phyloP scores from a whole-genome alignment of 2,113 vertebrate genomes.

The Cinclus cinclus region DNA sequence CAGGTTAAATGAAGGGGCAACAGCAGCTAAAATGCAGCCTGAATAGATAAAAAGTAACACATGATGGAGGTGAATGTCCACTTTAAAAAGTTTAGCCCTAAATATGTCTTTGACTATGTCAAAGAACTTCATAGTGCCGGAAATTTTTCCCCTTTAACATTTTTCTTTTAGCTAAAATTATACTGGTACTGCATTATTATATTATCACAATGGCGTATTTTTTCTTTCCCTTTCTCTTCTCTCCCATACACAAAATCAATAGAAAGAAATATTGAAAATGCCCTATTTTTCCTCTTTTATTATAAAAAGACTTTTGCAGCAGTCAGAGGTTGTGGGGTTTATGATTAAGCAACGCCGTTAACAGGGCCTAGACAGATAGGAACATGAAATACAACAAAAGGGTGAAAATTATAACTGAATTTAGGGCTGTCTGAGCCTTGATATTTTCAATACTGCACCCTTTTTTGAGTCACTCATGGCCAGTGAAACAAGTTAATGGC shows the following conservation, averaged over 20 bases:
- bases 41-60: not conserved
- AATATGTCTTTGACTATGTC: not conserved
- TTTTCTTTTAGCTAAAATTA: constrained; percentile 27
- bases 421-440: not conserved
- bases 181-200: not conserved
- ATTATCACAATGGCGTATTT: not conserved
- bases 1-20: not conserved
- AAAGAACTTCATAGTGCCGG: not conserved
- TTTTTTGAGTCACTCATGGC: not conserved
- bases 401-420: not conserved
- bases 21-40: not conserved
- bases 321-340: not conserved
- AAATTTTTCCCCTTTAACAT: not conserved
- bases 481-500: constrained; percentile 17
- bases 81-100: not conserved
- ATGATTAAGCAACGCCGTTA: not conserved
- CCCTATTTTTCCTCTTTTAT: not conserved
- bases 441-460: constrained; percentile 5
- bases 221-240: not conserved
- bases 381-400: not conserved
- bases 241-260: constrained; percentile 32
- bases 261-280: constrained; percentile 24
- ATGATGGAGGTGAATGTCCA: not conserved
- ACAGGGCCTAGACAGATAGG: not conserved
- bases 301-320: not conserved